Percentiles rank a stretch among this genome's conserved stretches.
phyloP scores from a whole-genome alignment of 2,888 invertebrate species.

The Orgyia antiqua region DNA sequence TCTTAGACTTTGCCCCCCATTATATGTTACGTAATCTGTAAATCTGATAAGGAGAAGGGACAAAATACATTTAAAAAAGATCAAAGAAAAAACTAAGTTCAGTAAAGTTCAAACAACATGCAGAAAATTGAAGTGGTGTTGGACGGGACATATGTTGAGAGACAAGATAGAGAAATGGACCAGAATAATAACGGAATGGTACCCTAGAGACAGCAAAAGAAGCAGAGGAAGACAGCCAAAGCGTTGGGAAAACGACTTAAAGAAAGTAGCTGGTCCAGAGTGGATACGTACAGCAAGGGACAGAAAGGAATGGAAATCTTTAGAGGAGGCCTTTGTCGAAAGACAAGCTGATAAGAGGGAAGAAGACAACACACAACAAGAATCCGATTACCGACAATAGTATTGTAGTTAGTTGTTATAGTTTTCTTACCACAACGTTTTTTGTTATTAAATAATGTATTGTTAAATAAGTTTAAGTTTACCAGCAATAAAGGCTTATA shows the following conservation, averaged over 20 bases:
- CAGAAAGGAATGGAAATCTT: neutral
- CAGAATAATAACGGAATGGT: constrained; percentile 5
- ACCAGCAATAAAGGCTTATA: neutral
- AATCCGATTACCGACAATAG: too few relatives aligned
- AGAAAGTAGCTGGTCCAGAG: neutral
- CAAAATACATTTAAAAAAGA: constrained; percentile 2
- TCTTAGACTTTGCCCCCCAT: too few relatives aligned
- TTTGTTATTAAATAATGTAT: too few relatives aligned
- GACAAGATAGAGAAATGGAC: constrained; percentile 3
- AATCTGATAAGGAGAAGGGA: constrained; percentile 3
- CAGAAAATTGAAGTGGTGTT: constrained; percentile 5
- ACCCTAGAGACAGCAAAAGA: constrained; percentile 2
- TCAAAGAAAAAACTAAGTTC: constrained; percentile 4
- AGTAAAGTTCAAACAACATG: neutral
- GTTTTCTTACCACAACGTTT: too few relatives aligned
- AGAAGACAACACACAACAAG: too few relatives aligned
- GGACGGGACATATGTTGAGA: constrained; percentile 2
- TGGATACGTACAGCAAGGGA: neutral
- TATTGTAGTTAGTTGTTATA: too few relatives aligned
- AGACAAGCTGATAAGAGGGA: neutral
- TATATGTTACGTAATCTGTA: too few relatives aligned
- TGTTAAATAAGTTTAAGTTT: neutral
- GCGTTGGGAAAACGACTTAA: neutral
- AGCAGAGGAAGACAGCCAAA: constrained; percentile 5
- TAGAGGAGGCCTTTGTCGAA: neutral